Base-by-base conservation (phyloP, 2,797 vertebrate genomes). In the Bovichtus variegatus region DNA sequence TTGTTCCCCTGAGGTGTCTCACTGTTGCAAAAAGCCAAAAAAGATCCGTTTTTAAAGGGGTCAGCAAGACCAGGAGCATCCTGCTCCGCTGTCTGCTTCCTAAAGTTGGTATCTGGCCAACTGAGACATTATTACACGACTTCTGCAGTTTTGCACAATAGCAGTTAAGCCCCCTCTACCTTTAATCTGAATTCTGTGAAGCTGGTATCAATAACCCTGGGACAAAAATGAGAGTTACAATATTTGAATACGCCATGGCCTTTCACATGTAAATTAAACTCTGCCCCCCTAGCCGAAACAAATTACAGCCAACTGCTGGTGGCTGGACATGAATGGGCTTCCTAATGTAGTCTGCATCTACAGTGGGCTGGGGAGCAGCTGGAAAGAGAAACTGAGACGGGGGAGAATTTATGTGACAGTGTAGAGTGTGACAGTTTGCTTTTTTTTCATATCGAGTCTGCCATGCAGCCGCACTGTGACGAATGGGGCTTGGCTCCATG, bases 261-360 rank as follows among this genome's bases (percentile, higher is more conserved):
- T 93, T 94, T 94, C 91, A 93, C 85, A 94, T 94, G 94, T 88
- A 93, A 94, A 94, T 94, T 70, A 76, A 85, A 87, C 89, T 91
- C 83, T 90, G 88, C 86, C 86, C 84, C 91, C 89, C 76, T 63
- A 88, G 89, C 92, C 91, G 89, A 93, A 92, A 94, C 94, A 94
- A 93, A 94, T 94, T 91, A 93, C 83, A 91, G 91, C 91, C 92
- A 93, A 93, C 90, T 93, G 92, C 92, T 93, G 89, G 92, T 92
- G 92, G 90, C 84, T 91, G 89, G 88, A 87, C 88, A 71, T 91
- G 92, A 94, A 94, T 93, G 91, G 93, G 87, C 75, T 81, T 92
- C 76, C 82, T 93, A 92, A 92, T 92, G 93, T 92, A 92, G 91
- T 90, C 90, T 89, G 91, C 87, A 91, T 89, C 89, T 94, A 93